These are phyloP conservation scores for Gymnocypris eckloni DNA, from an alignment of 2,797 vertebrate genomes.

Conservation along the genomic window DNA sequence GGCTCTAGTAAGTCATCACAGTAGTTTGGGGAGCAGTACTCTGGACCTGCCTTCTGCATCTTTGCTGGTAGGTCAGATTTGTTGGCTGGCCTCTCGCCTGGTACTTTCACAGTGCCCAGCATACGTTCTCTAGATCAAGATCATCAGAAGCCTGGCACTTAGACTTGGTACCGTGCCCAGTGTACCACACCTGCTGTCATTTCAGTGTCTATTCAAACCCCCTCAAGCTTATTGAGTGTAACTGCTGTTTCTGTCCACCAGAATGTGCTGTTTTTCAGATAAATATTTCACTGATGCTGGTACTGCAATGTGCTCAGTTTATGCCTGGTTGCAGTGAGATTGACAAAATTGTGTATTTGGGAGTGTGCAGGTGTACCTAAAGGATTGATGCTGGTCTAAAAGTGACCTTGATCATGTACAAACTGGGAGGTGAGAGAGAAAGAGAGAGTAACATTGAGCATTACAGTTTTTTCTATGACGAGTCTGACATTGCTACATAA, in stretches of 20 bases:
- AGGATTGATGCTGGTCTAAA: background rate
- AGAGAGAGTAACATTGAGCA: background rate
- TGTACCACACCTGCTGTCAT: conserved; percentile 15
- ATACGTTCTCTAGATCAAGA: conserved; percentile 13
- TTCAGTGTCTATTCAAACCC: background rate
- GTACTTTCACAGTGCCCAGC: background rate
- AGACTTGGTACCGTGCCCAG: conserved; percentile 1
- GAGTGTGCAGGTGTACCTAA: background rate
- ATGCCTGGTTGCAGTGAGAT: background rate
- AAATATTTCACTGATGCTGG: background rate
- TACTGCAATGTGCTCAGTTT: conserved; percentile 9
- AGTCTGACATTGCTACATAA: background rate
- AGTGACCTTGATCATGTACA: conserved; percentile 12
- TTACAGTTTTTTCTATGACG: background rate
- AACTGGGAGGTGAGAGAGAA: background rate
- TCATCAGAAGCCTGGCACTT: conserved; percentile 24
- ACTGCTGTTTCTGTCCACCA: conserved; percentile 12
- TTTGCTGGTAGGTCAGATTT: background rate
- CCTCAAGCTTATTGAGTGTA: background rate
- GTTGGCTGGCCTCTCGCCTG: conserved; percentile 1
- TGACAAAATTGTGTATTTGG: conserved; percentile 3
- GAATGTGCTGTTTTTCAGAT: conserved; percentile 39
- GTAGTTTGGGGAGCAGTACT: background rate
- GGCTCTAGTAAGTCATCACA: background rate
- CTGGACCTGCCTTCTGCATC: background rate